A percentile compares a stretch with the other conserved stretches of the same genome.
phyloP scores from a whole-genome alignment of 2,888 invertebrate genomes.

The Tenthredo livida region DNA sequence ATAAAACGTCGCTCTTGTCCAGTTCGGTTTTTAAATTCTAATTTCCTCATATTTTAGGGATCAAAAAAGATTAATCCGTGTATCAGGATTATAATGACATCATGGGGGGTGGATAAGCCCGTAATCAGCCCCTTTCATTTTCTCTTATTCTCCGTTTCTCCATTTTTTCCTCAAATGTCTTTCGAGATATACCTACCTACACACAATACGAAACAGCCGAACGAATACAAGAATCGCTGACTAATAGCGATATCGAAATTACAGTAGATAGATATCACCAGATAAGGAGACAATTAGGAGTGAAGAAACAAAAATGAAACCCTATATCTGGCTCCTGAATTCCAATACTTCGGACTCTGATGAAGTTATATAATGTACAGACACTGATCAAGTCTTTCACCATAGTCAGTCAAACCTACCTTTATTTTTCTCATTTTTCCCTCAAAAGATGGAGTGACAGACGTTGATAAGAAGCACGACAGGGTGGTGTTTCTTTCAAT shows the following conservation, averaged over 20 bases:
- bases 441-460: conserved; percentile 11
- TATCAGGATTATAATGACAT: background rate
- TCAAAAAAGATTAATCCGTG: background rate
- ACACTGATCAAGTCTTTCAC: conserved; percentile 24
- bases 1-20: background rate
- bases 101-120: background rate
- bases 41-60: background rate
- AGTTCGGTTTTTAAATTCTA: background rate
- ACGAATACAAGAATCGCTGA: background rate
- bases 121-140: background rate
- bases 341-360: conserved; percentile 23
- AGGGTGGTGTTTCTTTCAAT: conserved; percentile 13
- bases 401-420: background rate
- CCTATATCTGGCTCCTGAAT: background rate
- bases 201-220: conserved; percentile 1
- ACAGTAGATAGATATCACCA: background rate
- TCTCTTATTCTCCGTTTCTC: background rate
- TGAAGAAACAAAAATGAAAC: background rate
- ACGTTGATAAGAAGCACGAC: conserved; percentile 20
- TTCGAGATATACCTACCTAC: background rate
- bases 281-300: conserved; percentile 18
- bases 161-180: too few species aligned
- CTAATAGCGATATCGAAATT: background rate
- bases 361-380: too few species aligned
- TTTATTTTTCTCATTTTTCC: background rate